Evolutionary conservation across 2,113 vertebrate genomes (phyloP).

Genomic region (Cettia cetti): DNA sequence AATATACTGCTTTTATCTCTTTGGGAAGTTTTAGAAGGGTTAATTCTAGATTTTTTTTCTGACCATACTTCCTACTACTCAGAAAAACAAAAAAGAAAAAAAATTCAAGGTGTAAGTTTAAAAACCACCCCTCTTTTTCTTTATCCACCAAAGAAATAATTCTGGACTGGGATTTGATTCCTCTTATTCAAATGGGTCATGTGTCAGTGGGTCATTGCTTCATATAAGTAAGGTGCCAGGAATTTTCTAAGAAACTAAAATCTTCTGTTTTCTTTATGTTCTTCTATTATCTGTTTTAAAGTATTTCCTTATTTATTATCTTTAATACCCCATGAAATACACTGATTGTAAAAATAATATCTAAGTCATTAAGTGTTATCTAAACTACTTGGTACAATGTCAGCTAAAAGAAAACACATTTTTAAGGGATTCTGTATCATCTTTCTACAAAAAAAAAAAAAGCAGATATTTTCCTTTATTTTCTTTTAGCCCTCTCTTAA

Average conservation of each 20-base stretch:
- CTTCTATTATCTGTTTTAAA: constrained; percentile 10
- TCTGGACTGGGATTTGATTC: not conserved
- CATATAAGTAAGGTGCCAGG: not conserved
- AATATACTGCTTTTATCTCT: not conserved
- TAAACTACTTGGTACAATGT: constrained; percentile 3
- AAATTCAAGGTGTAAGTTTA: not conserved
- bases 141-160: not conserved
- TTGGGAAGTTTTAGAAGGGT: not conserved
- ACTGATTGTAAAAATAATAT: not conserved
- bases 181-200: not conserved
- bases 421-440: not conserved
- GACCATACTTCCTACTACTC: not conserved
- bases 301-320: constrained; percentile 35
- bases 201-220: not conserved
- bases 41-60: not conserved
- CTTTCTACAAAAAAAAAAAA: not conserved
- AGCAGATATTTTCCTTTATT: not conserved
- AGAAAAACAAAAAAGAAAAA: not conserved
- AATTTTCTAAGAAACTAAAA: not conserved
- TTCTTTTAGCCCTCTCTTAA: not conserved
- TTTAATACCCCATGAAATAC: constrained; percentile 22
- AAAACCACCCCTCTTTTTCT: not conserved
- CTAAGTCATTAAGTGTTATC: constrained; percentile 10
- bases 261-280: not conserved
- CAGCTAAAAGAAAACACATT: constrained; percentile 3